Conservation (phyloP, 2,888 invertebrate species). For the Phania funesta region DNA sequence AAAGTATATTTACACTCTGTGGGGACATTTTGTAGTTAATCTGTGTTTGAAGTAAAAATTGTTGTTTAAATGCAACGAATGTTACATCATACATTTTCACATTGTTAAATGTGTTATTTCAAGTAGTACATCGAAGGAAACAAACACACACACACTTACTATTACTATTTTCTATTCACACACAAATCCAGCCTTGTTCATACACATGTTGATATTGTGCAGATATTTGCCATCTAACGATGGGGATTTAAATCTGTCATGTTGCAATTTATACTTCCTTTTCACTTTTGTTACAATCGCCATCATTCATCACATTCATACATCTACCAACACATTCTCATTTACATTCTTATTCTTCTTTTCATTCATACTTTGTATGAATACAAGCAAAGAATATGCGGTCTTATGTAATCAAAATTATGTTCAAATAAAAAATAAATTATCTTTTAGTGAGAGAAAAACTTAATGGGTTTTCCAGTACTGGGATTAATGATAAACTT, state of each 20-base stretch:
- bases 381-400: background rate
- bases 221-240: conserved; percentile 23
- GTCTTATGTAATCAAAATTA: background rate
- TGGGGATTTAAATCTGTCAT: conserved; percentile 39
- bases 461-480: no score
- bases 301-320: background rate
- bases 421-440: background rate
- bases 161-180: background rate
- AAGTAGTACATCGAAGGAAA: no score
- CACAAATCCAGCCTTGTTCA: background rate
- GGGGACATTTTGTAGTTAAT: no score
- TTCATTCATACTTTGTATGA: background rate
- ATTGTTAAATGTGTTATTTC: no score
- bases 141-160: background rate
- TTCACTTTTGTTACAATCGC: conserved; percentile 3
- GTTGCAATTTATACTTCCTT: conserved; percentile 31
- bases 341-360: background rate
- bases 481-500: no score
- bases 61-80: no score
- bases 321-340: background rate
- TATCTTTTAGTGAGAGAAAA: no score
- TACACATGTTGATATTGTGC: background rate
- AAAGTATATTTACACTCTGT: no score
- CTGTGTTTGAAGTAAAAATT: no score
- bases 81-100: no score